A percentile compares a stretch with the other conserved stretches of the same genome.
These are phyloP conservation scores for Brachirus orientalis DNA, from an alignment of 2,113 vertebrate genomes.

Conservation along the genomic window DNA sequence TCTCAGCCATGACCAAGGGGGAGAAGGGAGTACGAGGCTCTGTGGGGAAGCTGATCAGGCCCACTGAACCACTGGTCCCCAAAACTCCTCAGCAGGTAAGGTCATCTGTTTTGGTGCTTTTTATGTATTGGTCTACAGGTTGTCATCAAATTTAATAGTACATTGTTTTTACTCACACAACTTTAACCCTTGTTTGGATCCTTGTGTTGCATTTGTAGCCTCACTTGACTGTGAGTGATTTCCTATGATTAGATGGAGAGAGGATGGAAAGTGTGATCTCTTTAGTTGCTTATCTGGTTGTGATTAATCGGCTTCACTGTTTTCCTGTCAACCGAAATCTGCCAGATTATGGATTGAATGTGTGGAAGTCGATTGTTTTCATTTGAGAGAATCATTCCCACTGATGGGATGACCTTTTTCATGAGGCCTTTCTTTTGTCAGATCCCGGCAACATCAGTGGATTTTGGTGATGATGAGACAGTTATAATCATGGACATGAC, in stretches of 20 bases:
- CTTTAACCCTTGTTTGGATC: not conserved
- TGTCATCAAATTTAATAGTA: not conserved
- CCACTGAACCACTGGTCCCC: constrained; percentile 68
- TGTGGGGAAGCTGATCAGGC: constrained; percentile 68
- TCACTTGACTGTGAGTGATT: constrained; percentile 12
- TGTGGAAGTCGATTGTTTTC: constrained; percentile 47
- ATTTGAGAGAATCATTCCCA: constrained; percentile 12
- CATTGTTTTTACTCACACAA: not conserved
- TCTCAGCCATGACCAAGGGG: constrained; percentile 78
- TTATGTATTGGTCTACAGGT: not conserved
- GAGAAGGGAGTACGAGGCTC: constrained; percentile 66
- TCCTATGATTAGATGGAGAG: constrained; percentile 19
- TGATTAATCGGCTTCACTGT: constrained; percentile 48
- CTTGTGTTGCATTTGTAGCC: constrained; percentile 4
- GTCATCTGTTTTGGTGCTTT: not conserved
- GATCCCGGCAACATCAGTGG: constrained; percentile 4
- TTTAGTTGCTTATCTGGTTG: constrained; percentile 36
- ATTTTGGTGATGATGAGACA: not conserved
- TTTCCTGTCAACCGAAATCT: constrained; percentile 29
- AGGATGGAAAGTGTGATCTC: constrained; percentile 32
- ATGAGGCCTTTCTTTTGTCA: constrained; percentile 33
- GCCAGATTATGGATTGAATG: constrained; percentile 3
- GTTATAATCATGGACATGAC: not conserved
- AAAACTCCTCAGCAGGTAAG: constrained; percentile 81
- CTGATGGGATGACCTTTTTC: constrained; percentile 22